Evolutionary conservation across 2,888 invertebrate genomes (phyloP).

Genomic region (Eupithecia pulchellata): DNA sequence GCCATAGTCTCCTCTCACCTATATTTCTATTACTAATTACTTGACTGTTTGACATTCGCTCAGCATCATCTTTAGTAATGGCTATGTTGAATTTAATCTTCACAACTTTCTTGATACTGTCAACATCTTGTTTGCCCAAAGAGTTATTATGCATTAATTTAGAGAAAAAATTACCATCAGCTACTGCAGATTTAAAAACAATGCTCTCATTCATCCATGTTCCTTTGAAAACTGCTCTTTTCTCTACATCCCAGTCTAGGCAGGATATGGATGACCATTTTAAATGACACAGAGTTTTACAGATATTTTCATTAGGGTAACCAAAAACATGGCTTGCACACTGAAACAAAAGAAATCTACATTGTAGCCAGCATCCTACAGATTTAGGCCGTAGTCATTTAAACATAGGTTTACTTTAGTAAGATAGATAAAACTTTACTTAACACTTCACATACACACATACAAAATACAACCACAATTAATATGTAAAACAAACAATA

Average conservation of each 20-base stretch:
- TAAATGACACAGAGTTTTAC: slow-evolving; percentile 85
- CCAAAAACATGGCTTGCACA: slow-evolving; percentile 83
- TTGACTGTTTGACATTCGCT: slow-evolving; percentile 74
- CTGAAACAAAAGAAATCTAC: slow-evolving; percentile 71
- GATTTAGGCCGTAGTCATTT: neutral
- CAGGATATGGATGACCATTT: slow-evolving; percentile 84
- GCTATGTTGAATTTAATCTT: slow-evolving; percentile 83
- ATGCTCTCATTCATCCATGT: slow-evolving; percentile 84
- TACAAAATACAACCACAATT: no score
- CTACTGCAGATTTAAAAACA: slow-evolving; percentile 84
- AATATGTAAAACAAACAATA: no score
- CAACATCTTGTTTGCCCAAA: slow-evolving; percentile 80
- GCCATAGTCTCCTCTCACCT: slow-evolving; percentile 87
- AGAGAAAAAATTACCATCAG: slow-evolving; percentile 71
- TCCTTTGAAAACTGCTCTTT: slow-evolving; percentile 86
- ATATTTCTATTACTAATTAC: slow-evolving; percentile 65
- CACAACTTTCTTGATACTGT: slow-evolving; percentile 80
- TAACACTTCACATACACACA: no score
- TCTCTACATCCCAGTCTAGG: slow-evolving; percentile 86
- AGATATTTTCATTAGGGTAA: slow-evolving; percentile 86
- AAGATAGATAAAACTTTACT: no score
- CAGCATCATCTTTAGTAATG: slow-evolving; percentile 75
- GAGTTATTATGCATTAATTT: slow-evolving; percentile 71
- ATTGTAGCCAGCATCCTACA: neutral
- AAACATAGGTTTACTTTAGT: neutral